A percentile compares a stretch with the other conserved stretches of the same genome.
Evolutionary conservation across 2,113 vertebrate species (phyloP).

Genomic region (Erythrolamprus reginae): DNA sequence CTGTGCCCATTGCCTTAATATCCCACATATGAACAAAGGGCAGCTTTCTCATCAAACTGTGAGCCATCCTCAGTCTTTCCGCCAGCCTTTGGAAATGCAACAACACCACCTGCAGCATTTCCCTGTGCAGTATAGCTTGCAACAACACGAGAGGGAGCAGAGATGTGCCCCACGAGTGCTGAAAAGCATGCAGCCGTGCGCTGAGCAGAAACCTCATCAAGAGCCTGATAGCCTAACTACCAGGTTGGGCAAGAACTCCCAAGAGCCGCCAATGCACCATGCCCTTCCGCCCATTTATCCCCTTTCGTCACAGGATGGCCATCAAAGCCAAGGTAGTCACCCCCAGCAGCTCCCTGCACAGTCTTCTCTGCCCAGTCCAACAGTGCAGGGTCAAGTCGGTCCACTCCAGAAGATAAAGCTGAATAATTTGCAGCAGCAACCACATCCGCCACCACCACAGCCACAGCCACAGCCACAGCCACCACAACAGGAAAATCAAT

Average conservation of each 20-base stretch:
- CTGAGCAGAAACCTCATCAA: conserved; percentile 35
- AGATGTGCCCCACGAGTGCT: conserved; percentile 43
- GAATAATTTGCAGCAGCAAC: conserved; percentile 46
- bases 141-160: conserved; percentile 60
- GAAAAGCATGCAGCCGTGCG: conserved; percentile 57
- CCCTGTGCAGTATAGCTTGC: conserved; percentile 57
- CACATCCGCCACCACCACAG: conserved; percentile 35
- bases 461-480: conserved; percentile 55
- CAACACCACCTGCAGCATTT: conserved; percentile 53
- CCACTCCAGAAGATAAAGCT: conserved; percentile 66
- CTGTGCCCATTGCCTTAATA: conserved; percentile 75
- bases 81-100: conserved; percentile 52
- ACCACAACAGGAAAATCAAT: conserved; percentile 42
- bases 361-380: conserved; percentile 55
- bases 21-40: conserved; percentile 62
- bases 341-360: conserved; percentile 46
- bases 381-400: conserved; percentile 65
- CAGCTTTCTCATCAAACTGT: conserved; percentile 50
- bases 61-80: conserved; percentile 52
- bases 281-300: conserved; percentile 54
- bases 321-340: conserved; percentile 51
- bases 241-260: conserved; percentile 60
- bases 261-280: conserved; percentile 66
- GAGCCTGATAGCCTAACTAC: conserved; percentile 45
- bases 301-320: conserved; percentile 38